Base-by-base conservation (phyloP, 2,113 vertebrate genomes). In the Nipponia nippon region DNA sequence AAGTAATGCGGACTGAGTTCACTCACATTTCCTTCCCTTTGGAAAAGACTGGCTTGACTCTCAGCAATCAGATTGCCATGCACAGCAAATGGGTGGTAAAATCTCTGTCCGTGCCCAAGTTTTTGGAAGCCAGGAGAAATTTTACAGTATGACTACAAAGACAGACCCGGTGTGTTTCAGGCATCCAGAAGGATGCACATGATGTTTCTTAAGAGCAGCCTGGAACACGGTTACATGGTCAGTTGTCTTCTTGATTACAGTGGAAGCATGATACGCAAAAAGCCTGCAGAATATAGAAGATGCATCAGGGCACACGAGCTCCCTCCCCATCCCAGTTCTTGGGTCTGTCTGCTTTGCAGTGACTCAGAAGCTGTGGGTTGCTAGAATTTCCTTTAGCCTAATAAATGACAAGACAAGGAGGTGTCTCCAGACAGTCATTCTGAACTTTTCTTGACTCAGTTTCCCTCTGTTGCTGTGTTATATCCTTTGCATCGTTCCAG, bases 291-390 rank as follows among this genome's bases (percentile, higher is more conserved):
- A 44, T 44, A 50, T 63, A 83, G 47, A 52, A 44, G 34, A 29
- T 62, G 8, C 17, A 59, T 46, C 29, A 52, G 44, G 26, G 4
- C 34, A 32, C 17, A 62, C 6, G 2, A 73, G 11, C 22, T 81
- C 30, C 22, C 27, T 85, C 34, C 47, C 10, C 4, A 18, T 75
- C 46, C 36, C 19, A n/a, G 7, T 50, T 77, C 38, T 55, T 62
- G 32, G 12, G 11, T 42, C 36, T 44, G 9, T 49, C 42, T 93
- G 53, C 49, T 75, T 84, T 83, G 29, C 19, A 49, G n/a, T 84
- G 78, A 91, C 50, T 84, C 87, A 90, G 82, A 89, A 84, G 10
- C 46, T 85, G 55, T 85, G 70, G 47, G 34, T 62, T 89, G 50
- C 73, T 70, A 66, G 32, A 66, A 79, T 82, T 47, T 50, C 59